phyloP scores from a whole-genome alignment of 2,113 vertebrate genomes.

The Thermophis baileyi region DNA sequence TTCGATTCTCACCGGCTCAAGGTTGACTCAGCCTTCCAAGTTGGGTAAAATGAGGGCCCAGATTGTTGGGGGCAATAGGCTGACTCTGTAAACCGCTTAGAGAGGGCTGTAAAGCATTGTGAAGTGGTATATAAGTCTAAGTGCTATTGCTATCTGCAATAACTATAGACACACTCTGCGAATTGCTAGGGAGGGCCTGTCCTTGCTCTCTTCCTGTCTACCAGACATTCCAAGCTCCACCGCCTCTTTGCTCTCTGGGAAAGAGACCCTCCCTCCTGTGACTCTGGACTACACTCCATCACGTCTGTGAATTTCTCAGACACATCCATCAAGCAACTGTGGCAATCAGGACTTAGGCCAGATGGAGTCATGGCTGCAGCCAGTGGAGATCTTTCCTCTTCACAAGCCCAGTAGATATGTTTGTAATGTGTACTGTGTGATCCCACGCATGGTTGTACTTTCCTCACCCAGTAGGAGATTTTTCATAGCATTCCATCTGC shows the following conservation, averaged over 20 bases:
- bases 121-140: no score
- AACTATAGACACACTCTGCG: not conserved
- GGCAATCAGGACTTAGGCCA: not conserved
- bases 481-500: rapidly evolving
- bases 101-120: no score
- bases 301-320: not conserved
- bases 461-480: not conserved
- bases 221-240: not conserved
- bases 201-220: not conserved
- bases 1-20: no score
- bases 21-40: no score
- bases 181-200: not conserved
- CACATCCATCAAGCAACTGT: not conserved
- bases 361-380: not conserved
- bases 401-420: no score
- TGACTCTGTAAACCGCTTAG: no score
- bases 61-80: no score
- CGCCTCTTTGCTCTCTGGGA: not conserved
- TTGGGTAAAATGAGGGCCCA: no score
- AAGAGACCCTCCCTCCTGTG: not conserved
- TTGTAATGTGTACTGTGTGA: not conserved
- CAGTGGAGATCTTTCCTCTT: not conserved
- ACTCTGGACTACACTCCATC: not conserved
- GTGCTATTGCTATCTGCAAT: not conserved
- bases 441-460: not conserved